Base-by-base conservation (phyloP, 92 coral and sea anemone genomes). In the Palythoa grandiflora region DNA sequence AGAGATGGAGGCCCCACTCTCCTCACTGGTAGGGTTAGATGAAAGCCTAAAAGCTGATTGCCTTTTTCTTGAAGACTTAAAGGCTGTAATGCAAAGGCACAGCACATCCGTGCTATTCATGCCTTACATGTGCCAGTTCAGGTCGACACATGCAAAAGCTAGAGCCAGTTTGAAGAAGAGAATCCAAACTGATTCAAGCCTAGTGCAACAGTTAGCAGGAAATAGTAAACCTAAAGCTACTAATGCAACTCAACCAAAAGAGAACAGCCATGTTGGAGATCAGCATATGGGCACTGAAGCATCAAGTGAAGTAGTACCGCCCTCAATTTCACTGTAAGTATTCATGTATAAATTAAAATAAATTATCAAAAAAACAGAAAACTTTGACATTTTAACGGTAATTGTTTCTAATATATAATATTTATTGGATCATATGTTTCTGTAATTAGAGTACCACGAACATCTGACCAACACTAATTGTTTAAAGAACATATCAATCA, bases 21-120 rank as follows among this genome's bases (percentile, higher is more conserved):
- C 66, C 38, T 28, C 86, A 37, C 39, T 28, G n/a, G 52, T 83
- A 38, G 75, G 73, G 36, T 59, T 50, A 35, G 87, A 83, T 68
- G 87, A 83, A 68, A 16, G 38, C 47, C 44, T 84, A 51, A 84
- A 84, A 70, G 63, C 63, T 53, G 87, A 84, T 52, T 84, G 87
- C 39, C 20, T 68, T 19, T 84, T 84, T 84, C 76, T 84, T 47
- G 87, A 84, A 70, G 78, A 84, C 37, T 11, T 81, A 51, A 81
- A 81, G 65, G 66, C 60, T 50, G 59, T 36, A 21, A 39, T 39
- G 66, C 65, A 78, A 20, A 78, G 53, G 52, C 80, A 75, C 80
- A 39, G 52, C 51, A 75, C 7, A 75, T 75, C 80, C 14, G 57
- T n/a, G 51, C 80, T 75, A 11, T 75, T 75, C 52, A 75, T 39